Evolutionary conservation across 2,888 invertebrate species (phyloP).

Genomic region (Mythimna impura): DNA sequence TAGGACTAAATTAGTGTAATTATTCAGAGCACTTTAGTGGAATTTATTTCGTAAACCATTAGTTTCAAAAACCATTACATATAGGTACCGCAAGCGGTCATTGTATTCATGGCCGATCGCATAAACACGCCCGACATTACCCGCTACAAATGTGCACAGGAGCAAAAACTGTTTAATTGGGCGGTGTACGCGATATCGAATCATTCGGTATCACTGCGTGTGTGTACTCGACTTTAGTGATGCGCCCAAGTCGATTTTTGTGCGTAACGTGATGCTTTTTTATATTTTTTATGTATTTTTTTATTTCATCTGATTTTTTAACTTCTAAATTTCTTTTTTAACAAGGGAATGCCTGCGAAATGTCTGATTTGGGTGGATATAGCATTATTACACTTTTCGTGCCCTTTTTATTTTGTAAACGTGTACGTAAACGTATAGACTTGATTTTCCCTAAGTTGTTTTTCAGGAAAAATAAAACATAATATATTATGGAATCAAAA

Average conservation of each 20-base stretch:
- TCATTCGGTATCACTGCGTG: constrained; percentile 83
- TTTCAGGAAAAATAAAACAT: background rate
- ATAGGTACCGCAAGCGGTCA: constrained; percentile 40
- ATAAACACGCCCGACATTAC: constrained; percentile 76
- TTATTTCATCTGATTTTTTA: background rate
- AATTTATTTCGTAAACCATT: constrained; percentile 59
- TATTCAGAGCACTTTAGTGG: constrained; percentile 26
- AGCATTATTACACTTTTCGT: background rate
- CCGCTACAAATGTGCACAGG: constrained; percentile 82
- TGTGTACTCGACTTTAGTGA: constrained; percentile 78
- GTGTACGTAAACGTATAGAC: background rate
- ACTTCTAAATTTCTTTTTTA: background rate
- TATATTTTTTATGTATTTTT: background rate
- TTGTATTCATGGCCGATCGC: constrained; percentile 64
- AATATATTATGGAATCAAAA: background rate
- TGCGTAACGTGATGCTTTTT: constrained; percentile 14
- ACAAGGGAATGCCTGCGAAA: background rate
- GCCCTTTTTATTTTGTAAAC: background rate
- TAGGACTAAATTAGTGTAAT: constrained; percentile 19
- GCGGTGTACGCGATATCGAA: constrained; percentile 78
- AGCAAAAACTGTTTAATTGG: constrained; percentile 89
- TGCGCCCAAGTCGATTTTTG: constrained; percentile 63
- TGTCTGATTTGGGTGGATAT: background rate
- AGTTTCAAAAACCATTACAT: constrained; percentile 64
- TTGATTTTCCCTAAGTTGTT: background rate